Base-by-base conservation (phyloP, 2,113 vertebrate species). In the Genyomyrus donnyi region DNA sequence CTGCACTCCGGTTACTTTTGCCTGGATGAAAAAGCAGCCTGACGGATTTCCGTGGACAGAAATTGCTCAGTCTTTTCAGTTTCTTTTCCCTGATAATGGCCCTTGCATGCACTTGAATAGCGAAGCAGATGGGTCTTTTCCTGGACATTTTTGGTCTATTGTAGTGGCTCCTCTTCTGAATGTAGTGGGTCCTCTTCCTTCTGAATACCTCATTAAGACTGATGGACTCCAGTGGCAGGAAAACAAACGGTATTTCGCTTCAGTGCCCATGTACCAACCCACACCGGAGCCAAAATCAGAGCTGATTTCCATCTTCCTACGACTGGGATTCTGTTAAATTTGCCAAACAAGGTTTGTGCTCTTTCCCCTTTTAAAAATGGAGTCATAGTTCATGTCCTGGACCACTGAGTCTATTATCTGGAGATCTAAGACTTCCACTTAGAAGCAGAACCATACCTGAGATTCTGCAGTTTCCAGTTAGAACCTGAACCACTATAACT, bases 11-110 rank as follows among this genome's bases (percentile, higher is more conserved):
- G 88, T 89, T 48, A 48, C 15, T 15, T 9, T 48, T 45, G 13
- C 27, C 62, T 19, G 15, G 27, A 89, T 9, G 88, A 50, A 19
- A 77, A 17, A 74, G 35, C 42, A 52, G 1, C 56, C 91, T 91
- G 92, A 90, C 90, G 0, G 70, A 92, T 91, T 35, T 88, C 87
- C 53, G 13, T 35, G 5, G 84, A 89, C 45, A 87, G 83, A 89
- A 62, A 56, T 7, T 27, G 24, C 90, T 93, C 62, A 31, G 87
- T 90, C 70, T 62, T 58, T 50, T 90, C 35, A 70, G 8, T 46
- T 89, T 52, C 87, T 87, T 42, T 27, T 88, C 58, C 24, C 24
- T 27, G 84, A 86, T 49, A 15, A 85, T 35, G 66, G 66, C 46
- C 21, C 46, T n/a, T n/a, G 42, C 42, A 24, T 85, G 39, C 9